A percentile compares a stretch with the other conserved stretches of the same genome.
Evolutionary conservation across 2,888 invertebrate genomes (phyloP).

Genomic region (Dicyrtomina minuta): DNA sequence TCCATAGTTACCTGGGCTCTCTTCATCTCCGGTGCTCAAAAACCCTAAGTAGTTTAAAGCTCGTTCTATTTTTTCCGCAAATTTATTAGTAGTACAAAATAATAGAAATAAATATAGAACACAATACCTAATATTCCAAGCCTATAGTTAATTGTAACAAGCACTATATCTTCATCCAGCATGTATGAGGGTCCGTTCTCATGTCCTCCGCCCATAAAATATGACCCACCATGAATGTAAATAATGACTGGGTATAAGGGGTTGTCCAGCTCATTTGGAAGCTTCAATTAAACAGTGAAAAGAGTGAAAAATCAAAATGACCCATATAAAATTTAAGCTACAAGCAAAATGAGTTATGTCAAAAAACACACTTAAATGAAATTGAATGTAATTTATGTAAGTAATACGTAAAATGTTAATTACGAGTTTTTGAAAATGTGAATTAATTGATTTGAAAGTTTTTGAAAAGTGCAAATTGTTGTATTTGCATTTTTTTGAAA

Average conservation of each 20-base stretch:
- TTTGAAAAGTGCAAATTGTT: no score
- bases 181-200: constrained; percentile 39
- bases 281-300: constrained; percentile 15
- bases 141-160: constrained; percentile 40
- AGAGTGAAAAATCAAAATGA: not conserved
- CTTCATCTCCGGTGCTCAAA: constrained; percentile 33
- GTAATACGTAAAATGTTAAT: no score
- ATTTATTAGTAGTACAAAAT: no score
- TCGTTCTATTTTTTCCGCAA: no score
- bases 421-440: no score
- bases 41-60: no score
- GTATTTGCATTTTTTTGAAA: no score
- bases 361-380: not conserved
- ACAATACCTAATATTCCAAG: constrained; percentile 27
- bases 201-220: constrained; percentile 40
- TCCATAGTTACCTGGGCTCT: constrained; percentile 37
- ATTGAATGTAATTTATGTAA: no score
- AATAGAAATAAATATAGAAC: no score
- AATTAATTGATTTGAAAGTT: no score
- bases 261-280: constrained; percentile 26
- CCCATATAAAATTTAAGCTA: not conserved
- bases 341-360: not conserved
- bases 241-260: constrained; percentile 39
- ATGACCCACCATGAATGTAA: constrained; percentile 47
- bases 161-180: constrained; percentile 31